These are phyloP conservation scores for Drosophila mayaguana DNA, from an alignment of 2,888 invertebrate species.

Conservation along the genomic window DNA sequence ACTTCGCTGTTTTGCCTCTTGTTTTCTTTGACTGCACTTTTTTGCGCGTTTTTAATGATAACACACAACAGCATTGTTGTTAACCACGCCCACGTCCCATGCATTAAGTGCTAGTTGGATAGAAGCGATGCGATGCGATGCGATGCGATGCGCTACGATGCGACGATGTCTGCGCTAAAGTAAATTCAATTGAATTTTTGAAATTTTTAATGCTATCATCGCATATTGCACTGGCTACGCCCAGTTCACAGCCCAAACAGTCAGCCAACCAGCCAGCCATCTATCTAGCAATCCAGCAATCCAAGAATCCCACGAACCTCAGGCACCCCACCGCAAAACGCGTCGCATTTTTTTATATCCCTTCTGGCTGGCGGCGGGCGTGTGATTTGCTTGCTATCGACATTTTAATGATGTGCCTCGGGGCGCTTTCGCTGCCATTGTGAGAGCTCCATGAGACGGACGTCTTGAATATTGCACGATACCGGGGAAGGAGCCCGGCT, in stretches of 20 bases:
- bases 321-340: slow-evolving; percentile 58
- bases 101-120: slow-evolving; percentile 62
- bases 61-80: slow-evolving; percentile 63
- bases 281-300: slow-evolving; percentile 12
- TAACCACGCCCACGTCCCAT: slow-evolving; percentile 46
- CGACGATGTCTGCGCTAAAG: slow-evolving; percentile 68
- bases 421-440: slow-evolving; percentile 70
- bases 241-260: slow-evolving; percentile 26
- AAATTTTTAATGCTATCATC: slow-evolving; percentile 72
- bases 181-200: slow-evolving; percentile 82
- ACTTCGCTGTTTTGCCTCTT: slow-evolving; percentile 51
- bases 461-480: slow-evolving; percentile 61
- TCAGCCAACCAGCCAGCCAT: slow-evolving; percentile 2
- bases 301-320: slow-evolving; percentile 20
- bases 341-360: slow-evolving; percentile 66
- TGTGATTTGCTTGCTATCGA: slow-evolving; percentile 83
- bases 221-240: slow-evolving; percentile 72
- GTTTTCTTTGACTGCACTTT: slow-evolving; percentile 73
- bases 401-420: slow-evolving; percentile 83
- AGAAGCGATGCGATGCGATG: slow-evolving; percentile 29
- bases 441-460: slow-evolving; percentile 47
- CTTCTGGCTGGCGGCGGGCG: slow-evolving; percentile 67
- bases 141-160: slow-evolving; percentile 12
- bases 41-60: slow-evolving; percentile 79
- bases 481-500: slow-evolving; percentile 12